These are phyloP conservation scores for Bufo gargarizans DNA, from an alignment of 2,113 vertebrate genomes.

Conservation along the genomic window DNA sequence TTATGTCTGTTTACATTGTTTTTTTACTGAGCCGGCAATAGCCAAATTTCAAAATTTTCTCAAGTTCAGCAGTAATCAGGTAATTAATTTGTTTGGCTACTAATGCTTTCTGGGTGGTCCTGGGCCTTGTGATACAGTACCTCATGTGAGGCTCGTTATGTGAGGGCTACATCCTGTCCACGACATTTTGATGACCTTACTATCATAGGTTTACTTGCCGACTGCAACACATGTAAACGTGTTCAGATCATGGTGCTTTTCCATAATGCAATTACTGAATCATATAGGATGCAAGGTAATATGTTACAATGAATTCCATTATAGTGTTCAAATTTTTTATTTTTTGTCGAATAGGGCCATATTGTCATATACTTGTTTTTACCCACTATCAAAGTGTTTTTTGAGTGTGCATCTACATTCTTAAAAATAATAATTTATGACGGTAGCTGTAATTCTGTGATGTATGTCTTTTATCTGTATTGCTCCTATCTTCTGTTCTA, in stretches of 20 bases:
- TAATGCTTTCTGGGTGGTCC: conserved; percentile 39
- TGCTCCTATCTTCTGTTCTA: no score
- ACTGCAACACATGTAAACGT: neutral
- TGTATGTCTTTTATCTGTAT: no score
- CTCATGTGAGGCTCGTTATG: neutral
- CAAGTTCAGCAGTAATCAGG: conserved; percentile 34
- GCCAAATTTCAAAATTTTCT: conserved; percentile 14
- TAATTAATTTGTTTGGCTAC: conserved; percentile 28
- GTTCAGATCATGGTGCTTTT: neutral
- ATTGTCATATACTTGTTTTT: neutral
- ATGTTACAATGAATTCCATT: neutral
- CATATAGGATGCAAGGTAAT: neutral
- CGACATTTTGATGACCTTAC: neutral
- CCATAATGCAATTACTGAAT: neutral
- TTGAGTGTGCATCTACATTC: no score
- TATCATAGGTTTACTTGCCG: neutral
- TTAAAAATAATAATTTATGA: no score
- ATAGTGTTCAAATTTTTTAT: neutral
- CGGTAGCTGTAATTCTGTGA: no score
- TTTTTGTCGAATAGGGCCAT: neutral
- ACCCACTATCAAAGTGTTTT: no score
- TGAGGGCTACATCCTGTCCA: neutral
- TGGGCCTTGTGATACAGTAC: conserved; percentile 17
- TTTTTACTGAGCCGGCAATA: neutral
- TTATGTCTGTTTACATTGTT: conserved; percentile 23